Conservation (phyloP, 1,140 invertebrate species). For the Drosophila auraria region DNA sequence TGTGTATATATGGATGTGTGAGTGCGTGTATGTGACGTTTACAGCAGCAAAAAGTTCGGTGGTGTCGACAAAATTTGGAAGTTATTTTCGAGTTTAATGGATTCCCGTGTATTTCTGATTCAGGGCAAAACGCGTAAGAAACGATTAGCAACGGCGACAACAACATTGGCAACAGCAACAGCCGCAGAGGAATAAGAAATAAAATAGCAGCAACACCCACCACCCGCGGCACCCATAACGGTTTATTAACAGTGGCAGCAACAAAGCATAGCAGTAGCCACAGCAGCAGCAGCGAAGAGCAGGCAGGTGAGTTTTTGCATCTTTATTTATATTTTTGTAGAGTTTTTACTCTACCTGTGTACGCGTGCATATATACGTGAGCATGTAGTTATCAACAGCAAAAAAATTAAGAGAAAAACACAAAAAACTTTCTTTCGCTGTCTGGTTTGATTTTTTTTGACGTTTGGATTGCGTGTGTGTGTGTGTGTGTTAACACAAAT, state of each 20-base stretch:
- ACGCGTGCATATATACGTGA: conserved; percentile 19
- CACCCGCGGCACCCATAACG: conserved; percentile 29
- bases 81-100: conserved; percentile 57
- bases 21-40: conserved; percentile 66
- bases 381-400: conserved; percentile 35
- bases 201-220: conserved; percentile 21
- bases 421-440: conserved; percentile 47
- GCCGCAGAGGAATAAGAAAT: conserved; percentile 3
- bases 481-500: conserved; percentile 27
- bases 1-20: conserved; percentile 33
- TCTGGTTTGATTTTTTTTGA: conserved; percentile 26
- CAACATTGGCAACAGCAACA: conserved; percentile 21
- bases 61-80: conserved; percentile 64
- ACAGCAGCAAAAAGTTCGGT: conserved; percentile 53
- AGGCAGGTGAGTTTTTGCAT: conserved; percentile 40
- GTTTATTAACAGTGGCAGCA: conserved; percentile 39
- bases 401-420: conserved; percentile 42
- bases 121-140: conserved; percentile 8
- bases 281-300: conserved; percentile 14
- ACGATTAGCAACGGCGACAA: conserved; percentile 20
- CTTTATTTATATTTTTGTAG: conserved; percentile 21
- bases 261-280: neutral
- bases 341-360: conserved; percentile 30
- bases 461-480: conserved; percentile 11
- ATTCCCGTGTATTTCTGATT: conserved; percentile 28